Evolutionary conservation across 2,888 invertebrate species (phyloP).

Genomic region (Camponotus fellah): DNA sequence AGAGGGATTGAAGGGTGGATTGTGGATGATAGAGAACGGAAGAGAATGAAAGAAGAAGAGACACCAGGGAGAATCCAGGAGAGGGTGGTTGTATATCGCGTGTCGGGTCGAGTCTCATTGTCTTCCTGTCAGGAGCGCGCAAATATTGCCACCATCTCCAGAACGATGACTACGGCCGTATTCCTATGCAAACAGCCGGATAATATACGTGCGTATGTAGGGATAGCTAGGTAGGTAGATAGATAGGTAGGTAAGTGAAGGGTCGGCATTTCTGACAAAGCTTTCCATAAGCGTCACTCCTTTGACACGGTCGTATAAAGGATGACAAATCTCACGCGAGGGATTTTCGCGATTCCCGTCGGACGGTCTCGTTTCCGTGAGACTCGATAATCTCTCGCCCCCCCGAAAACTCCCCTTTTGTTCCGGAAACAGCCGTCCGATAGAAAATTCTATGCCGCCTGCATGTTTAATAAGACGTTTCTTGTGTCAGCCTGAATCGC

Average conservation of each 20-base stretch:
- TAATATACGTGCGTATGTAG: slow-evolving; percentile 54
- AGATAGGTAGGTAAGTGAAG: slow-evolving; percentile 73
- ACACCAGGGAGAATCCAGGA: slow-evolving; percentile 40
- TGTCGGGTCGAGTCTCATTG: slow-evolving; percentile 82
- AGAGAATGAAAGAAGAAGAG: slow-evolving; percentile 44
- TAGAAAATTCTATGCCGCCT: slow-evolving; percentile 60
- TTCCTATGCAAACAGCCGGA: slow-evolving; percentile 66
- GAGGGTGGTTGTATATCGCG: slow-evolving; percentile 79
- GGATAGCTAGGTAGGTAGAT: slow-evolving; percentile 28
- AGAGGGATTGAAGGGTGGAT: slow-evolving; percentile 71
- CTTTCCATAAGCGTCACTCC: slow-evolving; percentile 74
- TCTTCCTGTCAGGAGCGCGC: slow-evolving; percentile 83
- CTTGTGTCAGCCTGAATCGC: slow-evolving; percentile 24
- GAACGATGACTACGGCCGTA: slow-evolving; percentile 71
- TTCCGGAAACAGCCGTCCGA: slow-evolving; percentile 40
- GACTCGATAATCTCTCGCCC: slow-evolving; percentile 66
- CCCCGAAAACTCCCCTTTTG: slow-evolving; percentile 24
- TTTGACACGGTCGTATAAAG: slow-evolving; percentile 70
- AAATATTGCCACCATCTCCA: slow-evolving; percentile 84
- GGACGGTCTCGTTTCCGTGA: slow-evolving; percentile 48
- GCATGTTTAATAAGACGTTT: slow-evolving; percentile 59
- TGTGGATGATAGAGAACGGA: slow-evolving; percentile 67
- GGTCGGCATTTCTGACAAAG: slow-evolving; percentile 75
- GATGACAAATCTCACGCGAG: slow-evolving; percentile 70
- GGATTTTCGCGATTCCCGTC: slow-evolving; percentile 67